phyloP scores from a whole-genome alignment of 2,888 invertebrate species.

The Synergus gifuensis region DNA sequence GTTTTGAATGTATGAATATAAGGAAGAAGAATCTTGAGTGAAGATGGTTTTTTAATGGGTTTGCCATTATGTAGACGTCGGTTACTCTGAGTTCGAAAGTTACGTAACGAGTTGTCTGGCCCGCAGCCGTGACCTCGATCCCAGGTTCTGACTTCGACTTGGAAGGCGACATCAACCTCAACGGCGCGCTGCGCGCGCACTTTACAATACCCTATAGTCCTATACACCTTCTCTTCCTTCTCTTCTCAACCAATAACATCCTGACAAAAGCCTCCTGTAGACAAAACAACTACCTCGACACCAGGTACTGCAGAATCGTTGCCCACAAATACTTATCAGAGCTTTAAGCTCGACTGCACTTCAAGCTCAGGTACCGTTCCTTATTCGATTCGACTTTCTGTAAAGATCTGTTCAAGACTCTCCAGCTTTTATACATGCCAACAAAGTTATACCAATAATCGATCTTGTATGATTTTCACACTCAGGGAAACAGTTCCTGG shows the following conservation, averaged over 20 bases:
- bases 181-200: neutral
- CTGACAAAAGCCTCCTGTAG: slow-evolving; percentile 3
- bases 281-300: slow-evolving; percentile 27
- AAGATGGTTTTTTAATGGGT: slow-evolving; percentile 23
- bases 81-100: slow-evolving; percentile 46
- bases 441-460: slow-evolving; percentile 10
- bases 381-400: slow-evolving; percentile 25
- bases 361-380: slow-evolving; percentile 5
- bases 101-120: slow-evolving; percentile 64
- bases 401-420: slow-evolving; percentile 10
- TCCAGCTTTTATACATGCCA: slow-evolving; percentile 12
- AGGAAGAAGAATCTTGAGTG: neutral
- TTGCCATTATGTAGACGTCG: slow-evolving; percentile 15
- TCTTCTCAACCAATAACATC: slow-evolving; percentile 6
- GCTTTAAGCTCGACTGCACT: slow-evolving; percentile 37
- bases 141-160: slow-evolving; percentile 58
- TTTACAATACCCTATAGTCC: neutral
- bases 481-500: neutral
- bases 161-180: slow-evolving; percentile 28
- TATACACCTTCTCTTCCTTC: neutral
- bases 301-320: slow-evolving; percentile 12
- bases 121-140: slow-evolving; percentile 70
- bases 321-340: slow-evolving; percentile 14
- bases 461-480: slow-evolving; percentile 6
- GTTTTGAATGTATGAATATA: neutral